A percentile compares a stretch with the other conserved stretches of the same genome.
Conservation (phyloP, 2,113 vertebrate species). For the Zingel zingel region DNA sequence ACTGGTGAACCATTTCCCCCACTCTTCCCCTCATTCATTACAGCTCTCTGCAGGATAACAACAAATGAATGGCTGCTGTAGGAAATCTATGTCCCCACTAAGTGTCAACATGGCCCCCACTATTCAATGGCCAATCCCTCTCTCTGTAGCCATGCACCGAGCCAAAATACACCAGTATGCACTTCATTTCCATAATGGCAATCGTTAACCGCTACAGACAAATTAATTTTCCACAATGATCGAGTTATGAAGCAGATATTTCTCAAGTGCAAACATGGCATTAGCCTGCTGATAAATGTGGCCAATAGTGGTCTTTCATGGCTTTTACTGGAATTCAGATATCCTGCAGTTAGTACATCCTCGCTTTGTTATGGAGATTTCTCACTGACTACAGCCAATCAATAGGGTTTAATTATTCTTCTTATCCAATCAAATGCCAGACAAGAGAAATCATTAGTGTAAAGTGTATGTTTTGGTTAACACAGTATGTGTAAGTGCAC, state of each 20-base stretch:
- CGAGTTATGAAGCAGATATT: conserved; percentile 10
- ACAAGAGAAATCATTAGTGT: not conserved
- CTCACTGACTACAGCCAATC: conserved; percentile 6
- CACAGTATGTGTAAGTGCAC: not conserved
- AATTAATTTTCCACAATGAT: conserved; percentile 6
- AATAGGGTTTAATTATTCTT: conserved; percentile 21
- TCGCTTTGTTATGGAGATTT: not conserved
- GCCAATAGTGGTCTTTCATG: conserved; percentile 7
- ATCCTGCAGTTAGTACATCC: conserved; percentile 1
- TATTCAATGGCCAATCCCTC: conserved; percentile 18
- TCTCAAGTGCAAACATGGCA: conserved; percentile 37
- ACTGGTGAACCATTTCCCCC: conserved; percentile 25
- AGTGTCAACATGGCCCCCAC: conserved; percentile 46
- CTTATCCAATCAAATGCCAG: conserved; percentile 13
- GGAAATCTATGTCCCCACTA: conserved; percentile 60
- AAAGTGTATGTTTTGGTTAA: conserved; percentile 4
- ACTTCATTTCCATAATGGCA: conserved; percentile 22
- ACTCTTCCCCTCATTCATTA: conserved; percentile 51
- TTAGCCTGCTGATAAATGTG: conserved; percentile 17
- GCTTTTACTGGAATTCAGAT: conserved; percentile 29
- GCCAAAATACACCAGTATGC: conserved; percentile 32
- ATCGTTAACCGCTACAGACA: conserved; percentile 3
- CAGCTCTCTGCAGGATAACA: conserved; percentile 48
- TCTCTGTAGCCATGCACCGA: not conserved
- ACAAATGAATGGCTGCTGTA: conserved; percentile 54